Conservation (phyloP, 2,888 invertebrate species). For the Parelbella ahira region DNA sequence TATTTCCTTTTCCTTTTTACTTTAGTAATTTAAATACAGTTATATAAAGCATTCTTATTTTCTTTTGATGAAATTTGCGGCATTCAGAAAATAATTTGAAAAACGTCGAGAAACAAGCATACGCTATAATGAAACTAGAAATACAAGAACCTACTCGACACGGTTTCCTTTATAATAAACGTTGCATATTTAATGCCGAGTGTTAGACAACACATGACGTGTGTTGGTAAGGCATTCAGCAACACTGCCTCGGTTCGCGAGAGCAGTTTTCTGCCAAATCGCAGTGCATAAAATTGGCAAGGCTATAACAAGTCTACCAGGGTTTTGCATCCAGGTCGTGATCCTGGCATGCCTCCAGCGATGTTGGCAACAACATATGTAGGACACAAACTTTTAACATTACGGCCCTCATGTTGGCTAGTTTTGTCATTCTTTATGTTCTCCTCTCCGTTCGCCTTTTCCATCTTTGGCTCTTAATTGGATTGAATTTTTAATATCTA, state of each 20-base stretch:
- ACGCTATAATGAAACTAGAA: conserved; percentile 11
- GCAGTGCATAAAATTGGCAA: conserved; percentile 29
- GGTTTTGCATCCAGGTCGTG: conserved; percentile 38
- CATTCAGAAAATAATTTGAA: conserved; percentile 20
- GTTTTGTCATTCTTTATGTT: conserved; percentile 36
- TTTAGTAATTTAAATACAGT: conserved; percentile 20
- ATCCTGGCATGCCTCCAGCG: conserved; percentile 61
- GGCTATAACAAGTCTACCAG: conserved; percentile 32
- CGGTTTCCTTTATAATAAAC: conserved; percentile 14
- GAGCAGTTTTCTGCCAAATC: conserved; percentile 18
- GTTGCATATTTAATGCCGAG: conserved; percentile 6
- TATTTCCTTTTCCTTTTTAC: conserved; percentile 42
- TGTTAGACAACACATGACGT: conserved; percentile 7
- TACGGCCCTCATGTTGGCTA: conserved; percentile 44
- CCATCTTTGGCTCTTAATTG: conserved; percentile 9
- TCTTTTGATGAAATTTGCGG: conserved; percentile 18
- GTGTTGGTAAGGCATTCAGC: conserved; percentile 10
- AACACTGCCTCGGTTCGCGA: conserved; percentile 1
- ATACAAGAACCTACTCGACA: conserved; percentile 21
- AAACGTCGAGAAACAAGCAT: conserved; percentile 6
- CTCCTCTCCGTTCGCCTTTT: neutral
- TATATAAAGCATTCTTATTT: conserved; percentile 24
- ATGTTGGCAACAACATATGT: conserved; percentile 54
- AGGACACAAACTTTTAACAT: conserved; percentile 52
- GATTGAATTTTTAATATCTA: conserved; percentile 19